Evolutionary conservation across 1,140 invertebrate genomes (phyloP).

Genomic region (Homalodisca vitripennis): DNA sequence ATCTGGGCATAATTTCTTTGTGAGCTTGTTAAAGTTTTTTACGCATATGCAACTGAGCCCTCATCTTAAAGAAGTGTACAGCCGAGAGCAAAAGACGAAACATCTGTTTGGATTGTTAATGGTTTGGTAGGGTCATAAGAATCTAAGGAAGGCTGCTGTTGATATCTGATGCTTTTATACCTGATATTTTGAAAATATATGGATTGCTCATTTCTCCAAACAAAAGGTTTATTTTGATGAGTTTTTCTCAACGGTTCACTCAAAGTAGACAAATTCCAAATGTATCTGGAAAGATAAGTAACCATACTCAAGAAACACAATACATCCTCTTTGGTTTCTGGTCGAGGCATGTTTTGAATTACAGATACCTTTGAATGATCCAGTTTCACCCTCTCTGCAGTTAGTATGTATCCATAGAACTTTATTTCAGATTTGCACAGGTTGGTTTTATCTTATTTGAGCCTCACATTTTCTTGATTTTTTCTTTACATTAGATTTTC

Average conservation of each 20-base stretch:
- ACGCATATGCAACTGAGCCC: neutral
- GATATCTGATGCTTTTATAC: neutral
- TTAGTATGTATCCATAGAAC: neutral
- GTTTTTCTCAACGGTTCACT: neutral
- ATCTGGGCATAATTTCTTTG: neutral
- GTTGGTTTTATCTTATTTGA: neutral
- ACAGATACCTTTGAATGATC: neutral
- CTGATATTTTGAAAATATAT: neutral
- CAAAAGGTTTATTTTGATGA: neutral
- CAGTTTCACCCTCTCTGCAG: neutral
- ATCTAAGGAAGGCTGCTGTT: neutral
- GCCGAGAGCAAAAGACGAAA: neutral
- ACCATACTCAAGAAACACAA: neutral
- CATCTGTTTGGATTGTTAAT: neutral
- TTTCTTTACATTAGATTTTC: neutral
- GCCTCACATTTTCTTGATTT: neutral
- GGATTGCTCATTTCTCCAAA: neutral
- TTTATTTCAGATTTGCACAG: neutral
- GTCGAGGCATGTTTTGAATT: neutral
- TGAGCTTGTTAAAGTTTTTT: neutral
- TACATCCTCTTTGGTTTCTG: neutral
- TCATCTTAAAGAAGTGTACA: neutral
- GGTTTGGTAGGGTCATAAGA: neutral
- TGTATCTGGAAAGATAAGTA: neutral
- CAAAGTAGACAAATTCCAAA: neutral